These are phyloP conservation scores for Diplazon laetatorius DNA, from an alignment of 2,888 invertebrate genomes.

Conservation along the genomic window DNA sequence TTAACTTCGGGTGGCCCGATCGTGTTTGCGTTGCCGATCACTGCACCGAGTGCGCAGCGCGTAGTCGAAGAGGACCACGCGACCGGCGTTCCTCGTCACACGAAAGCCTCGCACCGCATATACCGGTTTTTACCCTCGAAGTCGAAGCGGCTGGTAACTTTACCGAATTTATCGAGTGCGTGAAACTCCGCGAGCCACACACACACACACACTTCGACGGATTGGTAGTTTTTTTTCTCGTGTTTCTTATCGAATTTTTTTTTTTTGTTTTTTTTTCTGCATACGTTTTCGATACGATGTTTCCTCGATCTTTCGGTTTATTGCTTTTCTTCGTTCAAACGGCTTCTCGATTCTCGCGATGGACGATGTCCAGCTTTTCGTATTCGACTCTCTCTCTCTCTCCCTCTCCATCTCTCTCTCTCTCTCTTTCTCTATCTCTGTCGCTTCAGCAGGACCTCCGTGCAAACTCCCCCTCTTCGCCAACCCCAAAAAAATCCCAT, in stretches of 20 bases:
- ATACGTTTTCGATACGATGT: slow-evolving; percentile 8
- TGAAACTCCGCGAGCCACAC: slow-evolving; percentile 59
- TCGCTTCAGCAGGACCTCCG: slow-evolving; percentile 17
- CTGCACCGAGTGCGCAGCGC: slow-evolving; percentile 1
- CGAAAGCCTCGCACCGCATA: slow-evolving; percentile 47
- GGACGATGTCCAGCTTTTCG: slow-evolving; percentile 1
- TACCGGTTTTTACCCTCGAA: slow-evolving; percentile 71
- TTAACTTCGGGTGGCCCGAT: neutral
- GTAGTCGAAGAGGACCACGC: slow-evolving; percentile 43
- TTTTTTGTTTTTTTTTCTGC: neutral
- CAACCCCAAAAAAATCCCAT: slow-evolving; percentile 5
- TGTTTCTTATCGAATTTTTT: neutral
- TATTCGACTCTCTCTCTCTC: slow-evolving; percentile 13
- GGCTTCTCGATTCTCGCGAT: slow-evolving; percentile 25
- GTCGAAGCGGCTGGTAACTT: slow-evolving; percentile 58
- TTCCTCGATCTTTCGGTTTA: neutral
- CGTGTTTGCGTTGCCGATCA: neutral
- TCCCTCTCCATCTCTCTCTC: neutral
- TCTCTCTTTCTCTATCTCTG: neutral
- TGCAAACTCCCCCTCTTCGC: slow-evolving; percentile 41
- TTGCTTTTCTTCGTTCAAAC: slow-evolving; percentile 22
- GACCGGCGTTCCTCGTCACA: slow-evolving; percentile 49
- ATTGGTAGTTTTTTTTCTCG: no score
- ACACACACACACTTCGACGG: slow-evolving; percentile 60
- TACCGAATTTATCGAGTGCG: slow-evolving; percentile 73